These are phyloP conservation scores for Exephanes ischioxanthus DNA, from an alignment of 2,888 invertebrate species.

Conservation along the genomic window DNA sequence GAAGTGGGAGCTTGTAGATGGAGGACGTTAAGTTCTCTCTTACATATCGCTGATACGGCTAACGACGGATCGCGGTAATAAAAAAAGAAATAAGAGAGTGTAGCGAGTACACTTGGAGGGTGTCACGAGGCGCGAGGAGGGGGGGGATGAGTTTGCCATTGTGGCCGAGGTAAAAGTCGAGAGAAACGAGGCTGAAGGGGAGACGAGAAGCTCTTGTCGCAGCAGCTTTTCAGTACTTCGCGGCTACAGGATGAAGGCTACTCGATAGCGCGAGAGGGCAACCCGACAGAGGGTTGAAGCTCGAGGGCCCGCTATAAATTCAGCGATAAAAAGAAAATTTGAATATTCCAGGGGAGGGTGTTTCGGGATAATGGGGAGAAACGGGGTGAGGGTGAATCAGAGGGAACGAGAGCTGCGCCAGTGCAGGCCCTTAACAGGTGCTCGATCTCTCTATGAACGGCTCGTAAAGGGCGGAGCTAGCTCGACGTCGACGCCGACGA, in stretches of 20 bases:
- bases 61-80: conserved; percentile 45
- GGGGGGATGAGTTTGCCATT: conserved; percentile 27
- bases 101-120: conserved; percentile 41
- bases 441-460: conserved; percentile 77
- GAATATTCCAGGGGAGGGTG: conserved; percentile 36
- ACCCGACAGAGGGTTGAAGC: conserved; percentile 11
- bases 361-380: background rate
- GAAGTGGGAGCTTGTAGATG: background rate
- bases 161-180: conserved; percentile 27
- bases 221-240: conserved; percentile 45
- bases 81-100: conserved; percentile 31
- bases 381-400: background rate
- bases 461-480: conserved; percentile 68
- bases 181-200: conserved; percentile 22
- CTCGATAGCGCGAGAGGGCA: conserved; percentile 39
- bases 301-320: conserved; percentile 51
- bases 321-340: conserved; percentile 55
- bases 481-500: conserved; percentile 41
- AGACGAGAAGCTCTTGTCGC: conserved; percentile 40
- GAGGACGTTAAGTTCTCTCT: conserved; percentile 24
- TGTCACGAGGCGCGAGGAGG: conserved; percentile 23
- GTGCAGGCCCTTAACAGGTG: conserved; percentile 74
- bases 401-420: conserved; percentile 6
- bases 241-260: conserved; percentile 9
- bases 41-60: conserved; percentile 29